Base-by-base conservation (phyloP, 2,888 invertebrate species). In the Lasiommata megera region DNA sequence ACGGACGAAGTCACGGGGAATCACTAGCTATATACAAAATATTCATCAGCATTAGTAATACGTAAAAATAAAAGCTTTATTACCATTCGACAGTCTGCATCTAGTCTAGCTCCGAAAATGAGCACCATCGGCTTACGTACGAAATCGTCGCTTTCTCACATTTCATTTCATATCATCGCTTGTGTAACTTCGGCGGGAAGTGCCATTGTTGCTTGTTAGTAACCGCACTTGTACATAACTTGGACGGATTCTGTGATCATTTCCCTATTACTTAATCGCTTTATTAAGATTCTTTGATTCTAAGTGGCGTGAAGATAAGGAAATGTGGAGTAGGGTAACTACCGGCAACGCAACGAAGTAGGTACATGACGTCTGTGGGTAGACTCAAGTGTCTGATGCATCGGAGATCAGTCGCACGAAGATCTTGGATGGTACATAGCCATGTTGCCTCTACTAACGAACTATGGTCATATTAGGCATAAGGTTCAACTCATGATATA, bases 101-200 rank as follows among this genome's bases (percentile, higher is more conserved):
- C 12, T 18, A 34, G 11, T 47, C 34, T 36, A 47, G 36, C 36
- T 47, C 9, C 7, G 17, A 47, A 47, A 18, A 34, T n/a, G n/a
- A 17, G 8, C 36, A 28, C 16, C 46, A 47, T 36, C 47, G 36
- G 17, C 47, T 47, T 47, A 36, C 47, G 47, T 47, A 47, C 12
- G 36, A 18, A 36, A 47, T 47, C 16, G 47, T 36, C 34, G 18
- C 47, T 56, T 56, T 56, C 59, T 47, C 40, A 56, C 52, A 41
- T 56, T 38, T 47, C 52, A 52, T 46, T 34, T 7, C n/a, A 12
- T 12, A 29, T n/a, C n/a, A n/a, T n/a, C 29, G n/a, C 47, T 55
- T 59, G 51, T 52, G 56, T 56, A 56, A 59, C 29, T 1, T 6
- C 23, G 34, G 47, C 34, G 52, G 46, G 36, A 59, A 52, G 56